A percentile compares a stretch with the other conserved stretches of the same genome.
phyloP scores from a whole-genome alignment of 1,140 invertebrate species.

The Grapholita molesta region DNA sequence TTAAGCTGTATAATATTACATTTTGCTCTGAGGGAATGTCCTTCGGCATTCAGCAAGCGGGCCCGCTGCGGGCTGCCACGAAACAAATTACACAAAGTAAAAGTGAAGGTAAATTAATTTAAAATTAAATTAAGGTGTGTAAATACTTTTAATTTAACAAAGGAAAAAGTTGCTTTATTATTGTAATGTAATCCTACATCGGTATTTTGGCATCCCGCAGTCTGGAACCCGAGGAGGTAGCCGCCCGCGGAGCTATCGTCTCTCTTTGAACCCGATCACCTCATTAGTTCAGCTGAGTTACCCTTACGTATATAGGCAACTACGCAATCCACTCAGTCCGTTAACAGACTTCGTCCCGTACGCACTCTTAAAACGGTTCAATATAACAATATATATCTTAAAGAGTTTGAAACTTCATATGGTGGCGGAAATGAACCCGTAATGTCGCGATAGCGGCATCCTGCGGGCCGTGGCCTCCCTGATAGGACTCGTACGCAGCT shows the following conservation, averaged over 20 bases:
- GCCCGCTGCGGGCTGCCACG: not conserved
- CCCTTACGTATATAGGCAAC: conserved; percentile 50
- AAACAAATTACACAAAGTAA: not conserved
- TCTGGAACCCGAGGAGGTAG: conserved; percentile 43
- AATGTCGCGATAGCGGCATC: conserved; percentile 66
- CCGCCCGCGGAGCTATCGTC: conserved; percentile 48
- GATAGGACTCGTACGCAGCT: conserved; percentile 50
- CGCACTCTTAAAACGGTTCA: conserved; percentile 45
- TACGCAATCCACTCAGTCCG: conserved; percentile 58
- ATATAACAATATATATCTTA: conserved; percentile 34
- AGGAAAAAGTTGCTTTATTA: not conserved
- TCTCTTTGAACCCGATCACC: conserved; percentile 69
- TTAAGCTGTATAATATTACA: not conserved
- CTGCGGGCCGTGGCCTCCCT: conserved; percentile 74
- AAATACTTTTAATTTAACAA: not conserved
- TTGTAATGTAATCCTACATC: not conserved
- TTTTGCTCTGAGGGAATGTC: not conserved
- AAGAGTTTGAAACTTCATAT: conserved; percentile 36
- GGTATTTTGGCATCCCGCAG: conserved; percentile 24
- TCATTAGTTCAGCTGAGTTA: conserved; percentile 69
- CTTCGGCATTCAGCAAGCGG: not conserved
- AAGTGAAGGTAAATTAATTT: conserved; percentile 1
- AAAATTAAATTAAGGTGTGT: not conserved
- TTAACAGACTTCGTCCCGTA: conserved; percentile 52
- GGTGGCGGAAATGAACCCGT: conserved; percentile 47